Evolutionary conservation across 2,797 vertebrate species (phyloP), one percentile per base, ranked within the genome.

Genomic region (Syndactyla subalaris): DNA sequence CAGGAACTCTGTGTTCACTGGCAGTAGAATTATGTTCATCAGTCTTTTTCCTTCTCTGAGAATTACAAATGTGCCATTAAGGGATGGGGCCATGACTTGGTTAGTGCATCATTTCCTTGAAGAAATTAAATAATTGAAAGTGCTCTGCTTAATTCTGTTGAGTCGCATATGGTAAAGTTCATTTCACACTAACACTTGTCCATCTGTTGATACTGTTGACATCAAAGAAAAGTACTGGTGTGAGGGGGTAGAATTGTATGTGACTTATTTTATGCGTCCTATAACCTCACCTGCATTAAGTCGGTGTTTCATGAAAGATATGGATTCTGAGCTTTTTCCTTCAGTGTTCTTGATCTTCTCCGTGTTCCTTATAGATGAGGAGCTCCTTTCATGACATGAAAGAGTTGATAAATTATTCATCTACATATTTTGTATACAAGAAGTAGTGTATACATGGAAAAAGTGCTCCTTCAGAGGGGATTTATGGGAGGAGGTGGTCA

Each of bases 51-150:
- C 90, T 85, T 94, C 49, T 84, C 63, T 78, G 73, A 85, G 94
- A 70, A 82, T 87, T 88, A 93, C 74, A 76, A 88, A 83, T 82
- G 62, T 95, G 86, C 78, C 62, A 80, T 92, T 95, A 95, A 92
- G 78, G 63, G 54, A 94, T 62, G 65, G 51, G 77, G 63, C 49
- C 80, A 58, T 83, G 48, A 92, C 77, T 96, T 93, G 59, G 75
- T 52, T 82, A 95, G 82, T 88, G 32, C 93, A 91, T 95, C 83
- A 93, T 85, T 95, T 97, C 93, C 87, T 89, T 75, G 83, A 92
- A 88, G 58, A 97, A 95, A 74, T 92, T 59, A 96, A 96, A 91
- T 86, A 92, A 96, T 88, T 93, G 57, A 88, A 63, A 89, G 65
- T 84, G 72, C n/a, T 80, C 54, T 90, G 73, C 87, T 92, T 76